Percentiles rank a stretch among this genome's conserved stretches.
phyloP scores from a whole-genome alignment of 2,797 vertebrate species.

The Protosalanx chinensis region DNA sequence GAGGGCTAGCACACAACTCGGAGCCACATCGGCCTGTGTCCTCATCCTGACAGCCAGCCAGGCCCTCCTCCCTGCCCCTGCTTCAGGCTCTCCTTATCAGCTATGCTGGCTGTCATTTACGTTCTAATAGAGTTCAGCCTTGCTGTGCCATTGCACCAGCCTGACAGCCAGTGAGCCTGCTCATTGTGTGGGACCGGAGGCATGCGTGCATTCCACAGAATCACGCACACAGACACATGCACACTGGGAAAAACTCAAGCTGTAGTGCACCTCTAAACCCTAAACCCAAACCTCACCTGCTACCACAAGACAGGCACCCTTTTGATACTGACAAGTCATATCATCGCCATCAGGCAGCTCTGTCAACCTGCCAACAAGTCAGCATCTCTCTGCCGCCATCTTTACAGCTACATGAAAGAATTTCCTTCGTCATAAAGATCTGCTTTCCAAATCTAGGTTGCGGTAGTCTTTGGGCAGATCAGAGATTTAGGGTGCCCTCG shows the following conservation, averaged over 20 bases:
- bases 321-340: no score
- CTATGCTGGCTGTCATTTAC: conserved; percentile 52
- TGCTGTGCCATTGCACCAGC: conserved; percentile 6
- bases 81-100: conserved; percentile 47
- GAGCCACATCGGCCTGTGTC: conserved; percentile 39
- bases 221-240: no score
- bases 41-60: conserved; percentile 46
- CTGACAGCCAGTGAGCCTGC: not conserved
- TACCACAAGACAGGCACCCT: no score
- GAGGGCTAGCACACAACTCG: conserved; percentile 21
- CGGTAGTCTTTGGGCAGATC: conserved; percentile 53
- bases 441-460: conserved; percentile 53
- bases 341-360: no score
- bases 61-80: conserved; percentile 40
- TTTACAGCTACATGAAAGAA: not conserved
- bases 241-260: not conserved
- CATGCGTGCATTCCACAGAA: not conserved
- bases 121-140: conserved; percentile 46
- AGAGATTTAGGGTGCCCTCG: conserved; percentile 45
- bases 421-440: conserved; percentile 28
- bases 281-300: no score
- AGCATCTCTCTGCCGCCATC: no score
- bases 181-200: not conserved
- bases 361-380: no score
- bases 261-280: no score